Conservation (phyloP, 1,140 invertebrate genomes). For the Macrocentrus cingulum region DNA sequence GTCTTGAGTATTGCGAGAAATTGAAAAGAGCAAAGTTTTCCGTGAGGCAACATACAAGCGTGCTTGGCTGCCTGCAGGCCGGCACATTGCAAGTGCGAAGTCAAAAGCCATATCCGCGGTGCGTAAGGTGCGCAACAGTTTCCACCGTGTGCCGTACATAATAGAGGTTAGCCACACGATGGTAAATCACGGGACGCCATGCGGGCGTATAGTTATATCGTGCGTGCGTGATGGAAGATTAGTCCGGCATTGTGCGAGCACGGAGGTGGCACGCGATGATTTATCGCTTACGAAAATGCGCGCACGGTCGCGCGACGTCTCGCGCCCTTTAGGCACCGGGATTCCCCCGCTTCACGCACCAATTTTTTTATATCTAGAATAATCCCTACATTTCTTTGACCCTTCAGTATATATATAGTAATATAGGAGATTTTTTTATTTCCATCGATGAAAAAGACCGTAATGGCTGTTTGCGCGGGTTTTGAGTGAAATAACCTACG, state of each 20-base stretch:
- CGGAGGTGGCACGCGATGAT: conserved; percentile 52
- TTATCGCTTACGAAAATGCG: conserved; percentile 53
- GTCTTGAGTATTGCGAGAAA: neutral
- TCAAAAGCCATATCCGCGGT: conserved; percentile 29
- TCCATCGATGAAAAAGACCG: too few relatives aligned
- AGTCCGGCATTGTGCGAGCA: conserved; percentile 56
- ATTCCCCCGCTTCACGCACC: neutral
- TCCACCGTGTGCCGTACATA: conserved; percentile 55
- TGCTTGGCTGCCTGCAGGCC: too few relatives aligned
- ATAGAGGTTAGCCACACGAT: conserved; percentile 58
- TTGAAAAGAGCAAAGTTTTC: neutral
- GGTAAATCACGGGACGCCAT: conserved; percentile 58
- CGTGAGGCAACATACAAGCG: neutral
- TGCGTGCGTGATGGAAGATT: conserved; percentile 58
- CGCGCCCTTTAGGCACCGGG: neutral
- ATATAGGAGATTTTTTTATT: too few relatives aligned
- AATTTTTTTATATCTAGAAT: neutral
- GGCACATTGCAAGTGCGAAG: neutral
- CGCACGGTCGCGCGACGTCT: conserved; percentile 30
- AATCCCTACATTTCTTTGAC: neutral
- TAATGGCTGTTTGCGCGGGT: too few relatives aligned
- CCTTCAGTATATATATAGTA: too few relatives aligned
- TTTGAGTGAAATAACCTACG: too few relatives aligned
- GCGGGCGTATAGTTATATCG: conserved; percentile 58
- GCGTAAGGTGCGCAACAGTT: conserved; percentile 53